Evolutionary conservation across 2,888 invertebrate genomes (phyloP), one percentile per base, ranked within the genome.

Genomic region (Caradrina clavipalpis): DNA sequence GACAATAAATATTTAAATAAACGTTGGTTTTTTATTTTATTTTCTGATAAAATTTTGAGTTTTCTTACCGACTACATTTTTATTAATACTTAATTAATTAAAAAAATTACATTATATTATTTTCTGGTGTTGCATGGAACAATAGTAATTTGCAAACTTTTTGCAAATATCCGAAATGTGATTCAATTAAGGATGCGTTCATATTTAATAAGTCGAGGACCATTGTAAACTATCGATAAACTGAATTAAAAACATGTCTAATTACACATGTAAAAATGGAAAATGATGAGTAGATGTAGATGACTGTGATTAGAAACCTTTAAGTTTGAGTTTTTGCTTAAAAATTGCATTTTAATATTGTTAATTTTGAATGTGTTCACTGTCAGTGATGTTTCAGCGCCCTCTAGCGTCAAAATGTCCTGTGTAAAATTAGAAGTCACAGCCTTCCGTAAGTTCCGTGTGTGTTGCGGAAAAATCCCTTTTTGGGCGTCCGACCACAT

Each of bases 401-500:
- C 94, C 91, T 94, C 96, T 95, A 88, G 86, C 83, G 95, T 79
- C 79, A 83, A 92, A 92, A 93, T 90, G 90, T 94, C 88, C 83
- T 84, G 86, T 93, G 90, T 95, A 95, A 95, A 95, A 92, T 95
- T 94, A 95, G 94, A 96, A 95, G 95, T 95, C 94, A 93, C 91
- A 94, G 95, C 93, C 93, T 94, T 95, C 95, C 91, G 94, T 92
- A 91, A 95, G 95, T 95, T 96, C 95, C 95, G 95, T 96, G 94
- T 94, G 93, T 94, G 92, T 94, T 95, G 95, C 94, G 95, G 96
- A 96, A 97, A 97, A 96, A 96, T 96, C 96, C 96, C 96, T 96
- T 96, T 96, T 96, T 96, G 96, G 97, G 97, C 96, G 96, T 96
- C 96, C 96, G 96, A 97, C 96, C 97, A 97, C 97, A 97, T 97